phyloP scores from a whole-genome alignment of 2,113 vertebrate genomes.

The Scatophagus argus region DNA sequence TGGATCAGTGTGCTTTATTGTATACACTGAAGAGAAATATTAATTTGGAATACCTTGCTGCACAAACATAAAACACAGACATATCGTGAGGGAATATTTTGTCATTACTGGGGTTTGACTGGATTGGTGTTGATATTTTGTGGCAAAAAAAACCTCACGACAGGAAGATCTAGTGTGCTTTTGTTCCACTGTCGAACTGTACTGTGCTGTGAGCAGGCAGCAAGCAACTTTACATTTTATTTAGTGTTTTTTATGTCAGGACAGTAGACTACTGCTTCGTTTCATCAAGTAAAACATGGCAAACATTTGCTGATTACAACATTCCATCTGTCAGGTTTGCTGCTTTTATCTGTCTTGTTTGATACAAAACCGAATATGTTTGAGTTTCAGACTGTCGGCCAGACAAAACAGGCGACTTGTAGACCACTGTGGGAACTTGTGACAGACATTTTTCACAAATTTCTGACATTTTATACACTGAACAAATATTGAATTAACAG shows the following conservation, averaged over 20 bases:
- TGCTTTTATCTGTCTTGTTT: neutral
- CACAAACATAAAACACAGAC: constrained; percentile 50
- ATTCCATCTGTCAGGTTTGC: neutral
- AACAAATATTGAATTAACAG: neutral
- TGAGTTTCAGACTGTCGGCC: neutral
- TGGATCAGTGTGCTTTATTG: constrained; percentile 23
- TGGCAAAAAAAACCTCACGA: constrained; percentile 26
- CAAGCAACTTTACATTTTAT: neutral
- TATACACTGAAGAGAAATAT: neutral
- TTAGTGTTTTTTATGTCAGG: neutral
- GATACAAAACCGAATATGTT: neutral
- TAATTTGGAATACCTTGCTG: constrained; percentile 21
- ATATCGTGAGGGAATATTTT: constrained; percentile 41
- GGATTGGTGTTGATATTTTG: constrained; percentile 49
- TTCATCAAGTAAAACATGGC: neutral
- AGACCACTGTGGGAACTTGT: neutral
- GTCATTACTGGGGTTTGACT: constrained; percentile 46
- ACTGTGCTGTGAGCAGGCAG: constrained; percentile 47
- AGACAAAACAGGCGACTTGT: neutral
- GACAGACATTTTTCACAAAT: neutral
- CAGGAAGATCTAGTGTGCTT: constrained; percentile 17
- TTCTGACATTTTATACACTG: neutral
- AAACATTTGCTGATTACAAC: neutral
- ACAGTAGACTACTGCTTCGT: neutral
- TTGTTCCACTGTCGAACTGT: constrained; percentile 31